Base-by-base conservation (phyloP, 30 jellyfish, hydroid and myxozoan genomes). In the Cassiopea andromeda region DNA sequence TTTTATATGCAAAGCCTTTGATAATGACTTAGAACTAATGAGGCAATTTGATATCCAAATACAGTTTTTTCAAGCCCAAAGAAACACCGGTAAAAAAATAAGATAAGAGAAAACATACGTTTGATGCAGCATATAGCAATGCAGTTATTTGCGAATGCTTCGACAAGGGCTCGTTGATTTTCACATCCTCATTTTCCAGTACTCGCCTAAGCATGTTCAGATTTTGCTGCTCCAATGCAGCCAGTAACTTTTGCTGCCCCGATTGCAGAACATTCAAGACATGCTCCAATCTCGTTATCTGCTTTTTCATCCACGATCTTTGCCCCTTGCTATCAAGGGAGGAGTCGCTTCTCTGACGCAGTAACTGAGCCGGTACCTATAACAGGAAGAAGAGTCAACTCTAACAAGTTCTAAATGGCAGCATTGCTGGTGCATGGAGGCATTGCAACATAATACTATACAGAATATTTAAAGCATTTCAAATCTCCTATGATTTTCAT, bases 91-190 rank as follows among this genome's bases (percentile, higher is more conserved):
- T 68, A 68, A 4, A 68, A 68, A 43, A 68, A 68, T 7, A 68
- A 68, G 12, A 54, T 54, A 78, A 17, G 45, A n/a, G 10, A 64
- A 45, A 6, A 83, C 98, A 81, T 84, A 93, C 98, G 46, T 75
- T 57, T 1, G 91, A 50, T 1, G 97, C 85, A 1, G 97, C 97
- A 85, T 89, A 88, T 5, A 75, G 70, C 54, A 93, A 89, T 27
- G 98, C 97, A 8, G 98, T 93, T 7, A 88, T 93, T 43, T 85
- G 95, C 15, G 93, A 72, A 78, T 69, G 92, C 58, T 90, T 84
- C 13, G 92, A 46, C 18, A 93, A 75, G 4, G 96, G 93, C 60
- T 73, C 95, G 73, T 93, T 75, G 54, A 93, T 68, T 46, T 78
- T 80, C 13, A 93, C 92, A 49, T 93, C 94, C 13, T 84, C 93